phyloP scores from a whole-genome alignment of 35 echinoderm and acorn worm species.

The Lytechinus pictus region DNA sequence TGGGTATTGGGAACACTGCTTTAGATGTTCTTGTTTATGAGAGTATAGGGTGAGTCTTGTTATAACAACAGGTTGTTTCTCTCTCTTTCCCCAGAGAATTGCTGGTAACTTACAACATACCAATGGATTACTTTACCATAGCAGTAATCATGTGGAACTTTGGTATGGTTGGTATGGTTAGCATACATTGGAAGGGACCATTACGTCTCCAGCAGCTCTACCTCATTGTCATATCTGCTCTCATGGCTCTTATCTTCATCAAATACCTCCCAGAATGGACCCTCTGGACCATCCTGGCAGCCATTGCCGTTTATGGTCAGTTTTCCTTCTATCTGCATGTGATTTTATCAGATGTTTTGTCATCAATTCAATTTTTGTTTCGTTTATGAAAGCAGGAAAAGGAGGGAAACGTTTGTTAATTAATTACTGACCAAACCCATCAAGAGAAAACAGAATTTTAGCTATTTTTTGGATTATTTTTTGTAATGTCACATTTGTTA shows the following conservation, averaged over 20 bases:
- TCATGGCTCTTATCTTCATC: constrained; percentile 94
- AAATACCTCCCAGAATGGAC: constrained; percentile 99
- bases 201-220: constrained; percentile 88
- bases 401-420: no score
- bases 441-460: no score
- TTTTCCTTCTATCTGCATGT: neutral
- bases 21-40: no score
- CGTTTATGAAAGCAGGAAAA: no score
- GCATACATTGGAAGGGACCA: constrained; percentile 92
- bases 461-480: no score
- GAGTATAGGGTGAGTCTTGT: no score
- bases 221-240: constrained; percentile 94
- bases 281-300: constrained; percentile 92
- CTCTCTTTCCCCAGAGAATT: constrained; percentile 76
- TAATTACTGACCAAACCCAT: no score
- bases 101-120: constrained; percentile 88
- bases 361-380: no score
- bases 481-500: no score
- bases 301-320: constrained; percentile 97
- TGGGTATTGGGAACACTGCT: no score
- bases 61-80: no score
- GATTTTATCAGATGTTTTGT: no score
- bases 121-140: constrained; percentile 92
- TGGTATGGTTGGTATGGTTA: constrained; percentile 86
- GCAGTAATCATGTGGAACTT: constrained; percentile 94